These are phyloP conservation scores for Meleagris gallopavo DNA, from an alignment of 2,113 vertebrate species.

Conservation along the genomic window DNA sequence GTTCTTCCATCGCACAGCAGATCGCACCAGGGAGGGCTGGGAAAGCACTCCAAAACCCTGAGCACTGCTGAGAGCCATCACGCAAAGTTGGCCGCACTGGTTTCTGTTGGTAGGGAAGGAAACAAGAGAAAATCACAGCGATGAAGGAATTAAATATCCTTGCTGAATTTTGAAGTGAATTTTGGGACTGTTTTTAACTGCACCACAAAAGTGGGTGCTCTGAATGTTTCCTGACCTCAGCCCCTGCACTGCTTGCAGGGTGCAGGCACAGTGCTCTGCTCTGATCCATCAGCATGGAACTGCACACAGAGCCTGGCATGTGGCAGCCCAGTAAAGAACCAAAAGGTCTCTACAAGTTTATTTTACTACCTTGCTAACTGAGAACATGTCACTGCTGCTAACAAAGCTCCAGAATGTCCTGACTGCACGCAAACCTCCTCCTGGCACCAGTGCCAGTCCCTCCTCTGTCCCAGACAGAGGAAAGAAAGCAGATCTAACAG, in stretches of 20 bases:
- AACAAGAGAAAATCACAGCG: not conserved
- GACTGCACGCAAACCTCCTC: not conserved
- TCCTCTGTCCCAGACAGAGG: not conserved
- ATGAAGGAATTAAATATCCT: not conserved
- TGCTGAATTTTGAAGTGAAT: not conserved
- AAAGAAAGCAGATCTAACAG: not conserved
- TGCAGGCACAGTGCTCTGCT: not conserved
- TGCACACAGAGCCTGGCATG: not conserved
- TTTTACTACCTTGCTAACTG: slow-evolving; percentile 41
- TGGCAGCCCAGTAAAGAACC: not conserved
- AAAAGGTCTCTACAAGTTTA: not conserved
- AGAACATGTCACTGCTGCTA: not conserved
- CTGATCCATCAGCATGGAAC: not conserved
- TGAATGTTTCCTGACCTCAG: not conserved
- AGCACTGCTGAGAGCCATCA: not conserved
- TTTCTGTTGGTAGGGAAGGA: not conserved
- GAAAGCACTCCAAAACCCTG: not conserved
- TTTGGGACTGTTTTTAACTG: not conserved
- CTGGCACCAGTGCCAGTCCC: not conserved
- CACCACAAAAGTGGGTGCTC: not conserved
- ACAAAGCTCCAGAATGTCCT: not conserved
- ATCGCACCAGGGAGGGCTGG: not conserved
- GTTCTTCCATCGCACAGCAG: slow-evolving; percentile 58
- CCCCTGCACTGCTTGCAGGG: not conserved
- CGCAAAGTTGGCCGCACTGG: not conserved